Percentiles rank a stretch among this genome's conserved stretches.
These are phyloP conservation scores for Blastobasis lacticolella DNA, from an alignment of 2,888 invertebrate species.

Conservation along the genomic window DNA sequence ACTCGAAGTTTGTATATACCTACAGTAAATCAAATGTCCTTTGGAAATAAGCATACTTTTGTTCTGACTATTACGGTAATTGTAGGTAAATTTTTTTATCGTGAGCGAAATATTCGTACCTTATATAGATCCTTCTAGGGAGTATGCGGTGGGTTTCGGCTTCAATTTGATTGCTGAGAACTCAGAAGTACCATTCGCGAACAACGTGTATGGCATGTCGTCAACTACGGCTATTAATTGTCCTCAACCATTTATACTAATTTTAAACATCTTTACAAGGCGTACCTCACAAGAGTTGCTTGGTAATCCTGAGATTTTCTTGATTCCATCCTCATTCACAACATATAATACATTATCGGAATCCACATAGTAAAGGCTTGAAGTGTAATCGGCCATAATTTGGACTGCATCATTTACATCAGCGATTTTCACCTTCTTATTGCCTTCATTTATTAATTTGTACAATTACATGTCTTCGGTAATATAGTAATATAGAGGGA, in stretches of 20 bases:
- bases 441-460: conserved; percentile 44
- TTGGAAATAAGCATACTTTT: too few relatives aligned
- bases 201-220: conserved; percentile 27
- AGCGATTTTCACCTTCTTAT: conserved; percentile 32
- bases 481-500: conserved; percentile 39
- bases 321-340: conserved; percentile 24
- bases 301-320: conserved; percentile 40
- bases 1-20: too few relatives aligned
- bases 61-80: too few relatives aligned
- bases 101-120: conserved; percentile 40
- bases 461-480: conserved; percentile 38
- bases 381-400: conserved; percentile 38
- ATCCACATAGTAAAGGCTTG: conserved; percentile 42
- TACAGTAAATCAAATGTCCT: too few relatives aligned
- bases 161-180: conserved; percentile 21
- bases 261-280: too few relatives aligned
- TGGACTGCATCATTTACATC: conserved; percentile 35
- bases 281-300: too few relatives aligned
- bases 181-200: conserved; percentile 36
- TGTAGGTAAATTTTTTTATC: conserved; percentile 55
- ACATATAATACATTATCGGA: conserved; percentile 34
- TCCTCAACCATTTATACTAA: too few relatives aligned
- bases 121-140: conserved; percentile 37
- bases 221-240: too few relatives aligned
- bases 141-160: conserved; percentile 37